Conservation (phyloP, 2,797 vertebrate species). For the Geotria australis region DNA sequence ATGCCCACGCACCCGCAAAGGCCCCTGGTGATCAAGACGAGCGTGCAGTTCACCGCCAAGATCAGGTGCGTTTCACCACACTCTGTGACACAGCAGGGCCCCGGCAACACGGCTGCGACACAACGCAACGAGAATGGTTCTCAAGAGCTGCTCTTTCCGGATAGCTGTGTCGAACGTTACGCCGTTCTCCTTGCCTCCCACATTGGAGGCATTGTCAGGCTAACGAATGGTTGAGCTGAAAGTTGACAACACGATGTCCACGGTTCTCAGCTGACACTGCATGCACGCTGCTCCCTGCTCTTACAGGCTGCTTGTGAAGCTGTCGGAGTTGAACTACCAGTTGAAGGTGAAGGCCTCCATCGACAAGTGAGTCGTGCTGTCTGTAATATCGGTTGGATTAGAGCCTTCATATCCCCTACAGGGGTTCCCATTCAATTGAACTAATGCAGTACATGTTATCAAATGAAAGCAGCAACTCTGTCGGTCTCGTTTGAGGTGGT, state of each 20-base stretch:
- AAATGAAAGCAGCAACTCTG: too few relatives aligned
- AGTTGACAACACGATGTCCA: too few relatives aligned
- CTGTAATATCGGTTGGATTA: neutral
- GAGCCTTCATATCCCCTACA: neutral
- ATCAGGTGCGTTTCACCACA: slow-evolving; percentile 24
- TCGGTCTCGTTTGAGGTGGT: too few relatives aligned
- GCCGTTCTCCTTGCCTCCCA: slow-evolving; percentile 1
- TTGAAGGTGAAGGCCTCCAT: slow-evolving; percentile 65
- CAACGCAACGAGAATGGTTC: too few relatives aligned
- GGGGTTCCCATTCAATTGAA: neutral
- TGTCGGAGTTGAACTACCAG: slow-evolving; percentile 75
- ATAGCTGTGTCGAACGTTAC: too few relatives aligned
- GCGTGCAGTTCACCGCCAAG: slow-evolving; percentile 74
- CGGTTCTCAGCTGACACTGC: too few relatives aligned
- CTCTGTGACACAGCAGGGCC: neutral
- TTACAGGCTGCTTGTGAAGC: slow-evolving; percentile 54
- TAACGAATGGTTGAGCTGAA: too few relatives aligned
- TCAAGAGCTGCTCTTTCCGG: too few relatives aligned
- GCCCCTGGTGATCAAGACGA: slow-evolving; percentile 62
- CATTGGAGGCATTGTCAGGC: too few relatives aligned
- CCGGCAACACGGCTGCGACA: neutral
- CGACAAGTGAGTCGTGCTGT: slow-evolving; percentile 44
- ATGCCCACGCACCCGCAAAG: slow-evolving; percentile 89
- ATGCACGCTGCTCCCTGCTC: neutral
- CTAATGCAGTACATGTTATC: too few relatives aligned